Evolutionary conservation across 2,113 vertebrate genomes (phyloP).

Genomic region (Caranx melampygus): DNA sequence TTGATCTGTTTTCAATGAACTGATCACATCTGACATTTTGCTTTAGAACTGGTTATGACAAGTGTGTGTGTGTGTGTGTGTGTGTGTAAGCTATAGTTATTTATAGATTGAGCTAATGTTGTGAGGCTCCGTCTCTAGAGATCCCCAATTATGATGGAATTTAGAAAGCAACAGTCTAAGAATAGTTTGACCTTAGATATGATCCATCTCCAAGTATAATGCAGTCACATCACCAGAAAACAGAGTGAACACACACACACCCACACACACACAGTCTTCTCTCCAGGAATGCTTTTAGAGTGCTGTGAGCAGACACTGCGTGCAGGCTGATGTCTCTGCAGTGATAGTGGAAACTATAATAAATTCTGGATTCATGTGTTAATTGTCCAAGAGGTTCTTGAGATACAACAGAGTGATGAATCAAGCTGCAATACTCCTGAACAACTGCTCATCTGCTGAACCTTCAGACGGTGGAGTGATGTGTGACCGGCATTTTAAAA

Average conservation of each 20-base stretch:
- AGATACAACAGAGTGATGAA: conserved; percentile 44
- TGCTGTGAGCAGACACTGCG: conserved; percentile 43
- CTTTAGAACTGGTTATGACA: neutral
- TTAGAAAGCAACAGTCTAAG: conserved; percentile 83
- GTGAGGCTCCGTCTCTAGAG: conserved; percentile 76
- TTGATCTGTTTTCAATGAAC: neutral
- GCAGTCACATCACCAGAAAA: conserved; percentile 64
- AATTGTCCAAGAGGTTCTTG: conserved; percentile 34
- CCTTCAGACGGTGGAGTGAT: neutral
- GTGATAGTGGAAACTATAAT: conserved; percentile 77
- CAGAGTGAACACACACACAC: conserved; percentile 41
- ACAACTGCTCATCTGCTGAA: conserved; percentile 22
- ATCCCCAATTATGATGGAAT: conserved; percentile 84
- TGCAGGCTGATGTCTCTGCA: conserved; percentile 66
- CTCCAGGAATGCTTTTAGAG: conserved; percentile 82
- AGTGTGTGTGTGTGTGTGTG: neutral
- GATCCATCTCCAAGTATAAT: conserved; percentile 64
- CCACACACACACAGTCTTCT: conserved; percentile 43
- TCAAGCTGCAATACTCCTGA: conserved; percentile 46
- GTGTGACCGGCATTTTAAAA: conserved; percentile 6
- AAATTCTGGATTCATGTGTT: conserved; percentile 57
- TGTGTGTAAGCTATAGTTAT: conserved; percentile 63
- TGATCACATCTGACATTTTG: neutral
- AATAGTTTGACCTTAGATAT: conserved; percentile 80
- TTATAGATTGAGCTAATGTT: conserved; percentile 76